Base-by-base conservation (phyloP, 1,140 invertebrate species). In the Procambarus virginalis region DNA sequence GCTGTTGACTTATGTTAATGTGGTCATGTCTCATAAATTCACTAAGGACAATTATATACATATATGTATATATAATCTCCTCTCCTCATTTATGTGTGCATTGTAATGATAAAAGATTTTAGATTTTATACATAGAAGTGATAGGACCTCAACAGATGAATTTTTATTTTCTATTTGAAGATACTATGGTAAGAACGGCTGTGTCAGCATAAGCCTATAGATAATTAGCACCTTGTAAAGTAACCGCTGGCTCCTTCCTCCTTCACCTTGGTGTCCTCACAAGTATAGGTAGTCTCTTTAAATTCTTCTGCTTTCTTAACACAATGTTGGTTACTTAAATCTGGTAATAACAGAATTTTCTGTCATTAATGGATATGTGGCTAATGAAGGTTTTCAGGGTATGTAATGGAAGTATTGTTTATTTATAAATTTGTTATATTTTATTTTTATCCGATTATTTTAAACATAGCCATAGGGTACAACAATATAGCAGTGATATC, bases 81-180 rank as follows among this genome's bases (percentile, higher is more conserved):
- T 89, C 60, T 82, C 70, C 88, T 70, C 78, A 82, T 86, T 34
- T 86, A 76, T 87, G 78, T 87, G 77, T 87, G 81, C 82, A 79
- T 89, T 89, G 76, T 89, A 89, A 84, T 89, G 70, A 89, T 77
- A 89, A 89, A 89, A 89, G 82, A 84, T 83, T 89, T 82, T 89
- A 89, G 88, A 89, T 89, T 89, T 89, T 89, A 89, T 89, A 84
- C 88, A 84, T 89, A 89, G 88, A 83, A 84, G 46, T 58, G 76
- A 76, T 83, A 84, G 75, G 88, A 79, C 81, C 76, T 83, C 73
- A 84, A 89, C 64, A 88, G 86, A 88, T 81, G 82, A 78, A 89
- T 89, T 89, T 89, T 89, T 89, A 84, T 89, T 89, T 89, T 89
- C 81, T 89, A 89, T 89, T 84, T 84, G 55, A 89, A 83, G 64